A percentile compares a stretch with the other conserved stretches of the same genome.
These are phyloP conservation scores for Pelobates fuscus DNA, from an alignment of 2,113 vertebrate genomes.

Conservation along the genomic window DNA sequence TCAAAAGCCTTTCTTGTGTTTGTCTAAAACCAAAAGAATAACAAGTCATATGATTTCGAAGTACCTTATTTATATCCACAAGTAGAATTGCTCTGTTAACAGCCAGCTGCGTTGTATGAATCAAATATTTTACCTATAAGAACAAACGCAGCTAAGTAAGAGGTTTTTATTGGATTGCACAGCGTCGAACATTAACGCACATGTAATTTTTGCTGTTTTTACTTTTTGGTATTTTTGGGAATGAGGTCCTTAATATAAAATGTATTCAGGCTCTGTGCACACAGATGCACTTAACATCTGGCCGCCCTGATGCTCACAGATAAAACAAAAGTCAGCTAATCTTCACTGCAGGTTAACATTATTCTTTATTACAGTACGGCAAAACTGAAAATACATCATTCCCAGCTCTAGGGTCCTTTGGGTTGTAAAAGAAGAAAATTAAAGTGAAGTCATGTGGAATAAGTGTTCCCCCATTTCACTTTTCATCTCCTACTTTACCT, in stretches of 20 bases:
- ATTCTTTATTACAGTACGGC: constrained; percentile 35
- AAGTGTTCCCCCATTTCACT: constrained; percentile 43
- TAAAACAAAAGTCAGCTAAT: constrained; percentile 33
- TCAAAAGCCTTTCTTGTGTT: too few species aligned
- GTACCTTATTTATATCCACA: too few species aligned
- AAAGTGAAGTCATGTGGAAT: constrained; percentile 49
- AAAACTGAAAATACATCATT: constrained; percentile 29
- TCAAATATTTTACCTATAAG: constrained; percentile 5
- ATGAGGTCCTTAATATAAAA: constrained; percentile 27
- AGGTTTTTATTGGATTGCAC: constrained; percentile 25
- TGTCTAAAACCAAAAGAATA: too few species aligned
- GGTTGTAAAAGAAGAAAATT: constrained; percentile 48
- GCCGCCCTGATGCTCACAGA: constrained; percentile 22
- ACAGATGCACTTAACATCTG: constrained; percentile 43
- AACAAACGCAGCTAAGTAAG: background rate
- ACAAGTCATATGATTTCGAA: too few species aligned
- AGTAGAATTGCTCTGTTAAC: too few species aligned
- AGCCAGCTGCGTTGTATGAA: constrained; percentile 21
- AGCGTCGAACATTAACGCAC: background rate
- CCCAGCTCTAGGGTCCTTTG: constrained; percentile 33
- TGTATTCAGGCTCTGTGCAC: background rate
- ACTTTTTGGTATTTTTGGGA: constrained; percentile 41
- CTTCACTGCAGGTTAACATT: constrained; percentile 42
- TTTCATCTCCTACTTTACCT: background rate
- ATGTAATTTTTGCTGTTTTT: constrained; percentile 6